Evolutionary conservation across 2,113 vertebrate species (phyloP), one percentile per base, ranked within the genome.

Genomic region (Carassius gibelio): DNA sequence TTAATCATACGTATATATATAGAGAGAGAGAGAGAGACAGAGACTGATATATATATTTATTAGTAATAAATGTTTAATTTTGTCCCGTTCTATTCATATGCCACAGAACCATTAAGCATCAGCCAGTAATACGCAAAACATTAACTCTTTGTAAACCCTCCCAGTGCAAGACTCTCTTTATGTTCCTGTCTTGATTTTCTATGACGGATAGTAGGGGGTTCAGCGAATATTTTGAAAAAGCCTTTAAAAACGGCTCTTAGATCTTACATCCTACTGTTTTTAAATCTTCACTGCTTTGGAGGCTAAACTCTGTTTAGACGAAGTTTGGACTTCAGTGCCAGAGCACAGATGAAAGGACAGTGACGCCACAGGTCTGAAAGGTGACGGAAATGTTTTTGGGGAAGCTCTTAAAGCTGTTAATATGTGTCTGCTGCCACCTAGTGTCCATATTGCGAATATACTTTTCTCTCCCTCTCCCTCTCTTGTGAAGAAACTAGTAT

Each of bases 131-230:
- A 36, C 5, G 4, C 15, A 3, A 19, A 68, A 36, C 66, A 69
- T 14, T 34, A 34, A 68, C 30, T 34, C 45, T 48, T 8, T 14
- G n/a, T 50, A 75, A 52, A 5, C n/a, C 74, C 48, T 30, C 72
- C 13, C 7, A 17, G 4, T 30, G 45, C 45, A 52, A 52, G n/a
- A 9, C 45, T 48, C 15, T 2, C 14, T 55, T 9, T 17, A 30
- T 52, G 45, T 75, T 55, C 15, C 23, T 55, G 74, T 34, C 74
- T 75, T 75, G 74, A 75, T 30, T 15, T 30, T 30, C 30, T 30
- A 55, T 75, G 74, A 75, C 48, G 19, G 74, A 75, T 15, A 76
- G 64, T 30, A 68, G 26, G n/a, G 13, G 72, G n/a, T 75, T 75
- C 42, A 50, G 14, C 23, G 14, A 50, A 75, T 4, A 55, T 52